These are phyloP conservation scores for Chalcosyrphus nemorum DNA, from an alignment of 2,888 invertebrate species.

Conservation along the genomic window DNA sequence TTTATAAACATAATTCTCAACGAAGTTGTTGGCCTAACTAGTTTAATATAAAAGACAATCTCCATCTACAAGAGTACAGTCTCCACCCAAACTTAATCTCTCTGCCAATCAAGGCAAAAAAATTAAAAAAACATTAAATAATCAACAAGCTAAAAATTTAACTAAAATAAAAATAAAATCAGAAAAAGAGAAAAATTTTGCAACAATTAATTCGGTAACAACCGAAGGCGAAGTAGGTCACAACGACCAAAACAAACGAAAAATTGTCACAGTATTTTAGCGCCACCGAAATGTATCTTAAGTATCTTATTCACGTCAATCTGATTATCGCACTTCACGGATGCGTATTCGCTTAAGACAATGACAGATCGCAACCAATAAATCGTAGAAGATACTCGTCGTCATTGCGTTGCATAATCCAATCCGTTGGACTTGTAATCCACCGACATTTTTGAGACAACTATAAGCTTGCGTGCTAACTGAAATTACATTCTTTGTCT, in stretches of 20 bases:
- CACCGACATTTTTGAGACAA: not conserved
- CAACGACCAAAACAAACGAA: slow-evolving; percentile 15
- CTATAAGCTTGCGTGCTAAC: slow-evolving; percentile 35
- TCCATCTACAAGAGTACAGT: not conserved
- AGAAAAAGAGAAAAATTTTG: slow-evolving; percentile 38
- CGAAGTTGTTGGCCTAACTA: not conserved
- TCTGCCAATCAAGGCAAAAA: not conserved
- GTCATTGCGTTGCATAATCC: slow-evolving; percentile 20
- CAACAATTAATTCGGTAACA: slow-evolving; percentile 60
- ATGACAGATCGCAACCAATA: slow-evolving; percentile 35
- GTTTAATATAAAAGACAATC: not conserved
- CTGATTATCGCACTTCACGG: slow-evolving; percentile 20
- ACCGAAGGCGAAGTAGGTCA: slow-evolving; percentile 48
- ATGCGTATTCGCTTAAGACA: slow-evolving; percentile 43
- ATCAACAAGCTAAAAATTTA: no score
- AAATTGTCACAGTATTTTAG: slow-evolving; percentile 36
- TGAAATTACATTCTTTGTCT: slow-evolving; percentile 45
- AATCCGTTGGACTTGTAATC: slow-evolving; percentile 18
- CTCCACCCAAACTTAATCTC: not conserved
- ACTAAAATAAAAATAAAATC: not conserved
- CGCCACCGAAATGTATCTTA: slow-evolving; percentile 26
- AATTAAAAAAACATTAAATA: slow-evolving; percentile 37
- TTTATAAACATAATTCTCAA: no score
- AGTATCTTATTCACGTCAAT: slow-evolving; percentile 43
- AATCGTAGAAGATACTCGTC: not conserved